These are phyloP conservation scores for Smithornis capensis DNA, from an alignment of 2,113 vertebrate species.

Conservation along the genomic window DNA sequence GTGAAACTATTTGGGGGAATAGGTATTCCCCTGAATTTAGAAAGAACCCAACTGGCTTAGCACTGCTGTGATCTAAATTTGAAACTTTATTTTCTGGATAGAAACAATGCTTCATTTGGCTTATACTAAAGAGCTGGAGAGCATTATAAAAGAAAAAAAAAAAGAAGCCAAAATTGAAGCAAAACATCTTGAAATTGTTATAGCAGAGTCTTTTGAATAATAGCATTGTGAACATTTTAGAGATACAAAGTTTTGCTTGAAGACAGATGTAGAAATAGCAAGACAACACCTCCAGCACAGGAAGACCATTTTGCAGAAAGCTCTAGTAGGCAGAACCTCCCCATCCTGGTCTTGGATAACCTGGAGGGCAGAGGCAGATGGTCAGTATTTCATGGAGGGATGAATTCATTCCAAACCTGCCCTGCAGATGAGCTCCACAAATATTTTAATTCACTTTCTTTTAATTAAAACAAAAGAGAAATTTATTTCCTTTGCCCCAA, in stretches of 20 bases:
- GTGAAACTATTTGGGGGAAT: neutral
- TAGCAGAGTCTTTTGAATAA: conserved; percentile 28
- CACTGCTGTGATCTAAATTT: conserved; percentile 4
- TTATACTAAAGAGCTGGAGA: conserved; percentile 25
- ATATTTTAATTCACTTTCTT: neutral
- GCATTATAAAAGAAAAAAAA: neutral
- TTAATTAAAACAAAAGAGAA: neutral
- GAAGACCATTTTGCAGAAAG: neutral
- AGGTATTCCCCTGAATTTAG: neutral
- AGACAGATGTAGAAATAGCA: conserved; percentile 23
- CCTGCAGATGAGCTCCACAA: neutral
- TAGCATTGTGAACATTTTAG: neutral
- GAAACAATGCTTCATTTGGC: conserved; percentile 23
- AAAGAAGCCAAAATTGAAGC: neutral
- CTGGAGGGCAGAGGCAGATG: neutral
- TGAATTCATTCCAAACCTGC: neutral
- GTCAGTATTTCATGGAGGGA: neutral
- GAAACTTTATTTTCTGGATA: neutral
- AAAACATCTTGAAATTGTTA: conserved; percentile 60
- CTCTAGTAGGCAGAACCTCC: neutral
- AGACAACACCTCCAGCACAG: neutral
- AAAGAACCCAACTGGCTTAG: neutral
- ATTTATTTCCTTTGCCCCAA: neutral
- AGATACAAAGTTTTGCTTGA: conserved; percentile 19
- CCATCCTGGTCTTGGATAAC: neutral